Conservation (phyloP, 2,113 vertebrate species). For the Coracopsis vasa region DNA sequence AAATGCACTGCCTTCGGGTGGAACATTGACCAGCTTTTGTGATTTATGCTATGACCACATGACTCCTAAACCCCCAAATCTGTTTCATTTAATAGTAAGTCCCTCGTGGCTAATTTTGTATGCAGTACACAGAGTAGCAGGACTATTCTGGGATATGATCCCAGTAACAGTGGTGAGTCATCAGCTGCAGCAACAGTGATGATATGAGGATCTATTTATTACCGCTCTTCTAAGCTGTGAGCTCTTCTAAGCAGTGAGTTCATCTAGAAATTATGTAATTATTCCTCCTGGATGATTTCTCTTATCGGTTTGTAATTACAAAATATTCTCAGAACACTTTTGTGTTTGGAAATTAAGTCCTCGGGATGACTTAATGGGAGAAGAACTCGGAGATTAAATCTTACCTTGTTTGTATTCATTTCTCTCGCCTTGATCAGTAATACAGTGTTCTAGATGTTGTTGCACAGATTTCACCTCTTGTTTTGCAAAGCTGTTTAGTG, state of each 20-base stretch:
- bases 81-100: background rate
- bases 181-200: constrained; percentile 41
- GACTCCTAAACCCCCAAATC: background rate
- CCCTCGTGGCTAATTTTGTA: constrained; percentile 50
- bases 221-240: constrained; percentile 40
- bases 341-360: constrained; percentile 63
- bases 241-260: constrained; percentile 45
- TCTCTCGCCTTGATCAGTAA: background rate
- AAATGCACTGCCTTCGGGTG: background rate
- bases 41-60: background rate
- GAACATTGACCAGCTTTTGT: background rate
- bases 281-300: constrained; percentile 77
- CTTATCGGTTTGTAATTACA: constrained; percentile 75
- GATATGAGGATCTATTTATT: constrained; percentile 75
- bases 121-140: constrained; percentile 17
- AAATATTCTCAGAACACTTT: constrained; percentile 58
- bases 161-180: constrained; percentile 72
- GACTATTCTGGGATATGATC: constrained; percentile 65
- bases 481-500: background rate
- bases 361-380: background rate
- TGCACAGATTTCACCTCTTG: background rate
- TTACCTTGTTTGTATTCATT: constrained; percentile 22
- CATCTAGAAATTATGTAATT: constrained; percentile 75
- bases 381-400: constrained; percentile 23
- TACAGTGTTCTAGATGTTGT: background rate